Percentiles rank a stretch among this genome's conserved stretches.
phyloP scores from a whole-genome alignment of 2,113 vertebrate genomes.

The Phycodurus eques region DNA sequence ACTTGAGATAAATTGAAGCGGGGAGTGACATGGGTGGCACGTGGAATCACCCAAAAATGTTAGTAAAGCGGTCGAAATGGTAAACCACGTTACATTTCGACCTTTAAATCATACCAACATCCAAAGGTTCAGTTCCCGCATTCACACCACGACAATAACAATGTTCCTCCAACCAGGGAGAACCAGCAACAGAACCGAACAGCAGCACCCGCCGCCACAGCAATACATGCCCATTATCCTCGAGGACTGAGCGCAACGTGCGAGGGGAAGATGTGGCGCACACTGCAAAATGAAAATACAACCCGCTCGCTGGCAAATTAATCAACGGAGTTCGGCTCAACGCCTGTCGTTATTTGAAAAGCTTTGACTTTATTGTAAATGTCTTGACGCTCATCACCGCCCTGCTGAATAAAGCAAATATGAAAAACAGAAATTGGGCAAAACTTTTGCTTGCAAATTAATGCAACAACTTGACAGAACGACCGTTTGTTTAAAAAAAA shows the following conservation, averaged over 20 bases:
- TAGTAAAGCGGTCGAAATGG: too few species aligned
- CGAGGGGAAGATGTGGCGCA: not conserved
- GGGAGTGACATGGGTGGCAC: too few species aligned
- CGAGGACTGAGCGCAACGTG: not conserved
- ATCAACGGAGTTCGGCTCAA: not conserved
- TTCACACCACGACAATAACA: too few species aligned
- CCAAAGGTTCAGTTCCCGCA: not conserved
- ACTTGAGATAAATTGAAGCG: too few species aligned
- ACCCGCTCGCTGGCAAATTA: not conserved
- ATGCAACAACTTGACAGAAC: too few species aligned
- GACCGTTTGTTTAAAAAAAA: too few species aligned
- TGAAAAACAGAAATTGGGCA: not conserved
- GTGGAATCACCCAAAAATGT: too few species aligned
- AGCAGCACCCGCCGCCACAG: not conserved
- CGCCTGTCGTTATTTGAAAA: not conserved
- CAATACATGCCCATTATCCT: not conserved
- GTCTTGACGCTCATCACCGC: not conserved
- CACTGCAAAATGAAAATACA: not conserved
- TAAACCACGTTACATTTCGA: too few species aligned
- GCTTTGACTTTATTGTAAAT: too few species aligned
- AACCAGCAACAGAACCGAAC: not conserved
- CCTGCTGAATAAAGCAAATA: constrained; percentile 6
- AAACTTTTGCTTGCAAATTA: too few species aligned
- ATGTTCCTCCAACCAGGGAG: not conserved
- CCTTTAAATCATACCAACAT: not conserved